Conservation (phyloP, 35 echinoderm and acorn worm genomes). For the Eucidaris tribuloides region DNA sequence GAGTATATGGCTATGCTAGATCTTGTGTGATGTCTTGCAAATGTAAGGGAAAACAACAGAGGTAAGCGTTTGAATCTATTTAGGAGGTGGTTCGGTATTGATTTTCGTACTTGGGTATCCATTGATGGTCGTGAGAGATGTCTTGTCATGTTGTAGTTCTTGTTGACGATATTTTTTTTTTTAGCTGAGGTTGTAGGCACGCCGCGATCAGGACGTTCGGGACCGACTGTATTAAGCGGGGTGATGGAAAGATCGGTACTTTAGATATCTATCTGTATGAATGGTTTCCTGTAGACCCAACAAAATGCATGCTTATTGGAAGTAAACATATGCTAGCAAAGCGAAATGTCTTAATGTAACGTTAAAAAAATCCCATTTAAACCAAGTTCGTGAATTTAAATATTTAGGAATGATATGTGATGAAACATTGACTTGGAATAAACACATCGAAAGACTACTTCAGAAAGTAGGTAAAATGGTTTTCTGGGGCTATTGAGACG, state of each 20-base stretch:
- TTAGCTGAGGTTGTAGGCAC: background rate
- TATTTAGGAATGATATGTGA: too few species aligned
- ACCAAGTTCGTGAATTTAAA: too few species aligned
- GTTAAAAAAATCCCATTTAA: too few species aligned
- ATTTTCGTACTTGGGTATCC: background rate
- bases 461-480: too few species aligned
- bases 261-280: background rate
- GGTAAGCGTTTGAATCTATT: background rate
- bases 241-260: conserved; percentile 3
- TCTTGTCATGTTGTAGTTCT: background rate
- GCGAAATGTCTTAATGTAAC: too few species aligned
- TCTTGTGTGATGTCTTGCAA: background rate
- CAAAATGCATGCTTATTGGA: too few species aligned
- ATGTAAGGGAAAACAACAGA: background rate
- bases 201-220: background rate
- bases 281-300: conserved; percentile 15
- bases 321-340: too few species aligned
- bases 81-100: background rate
- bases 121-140: background rate
- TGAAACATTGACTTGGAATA: too few species aligned
- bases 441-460: too few species aligned
- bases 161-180: background rate
- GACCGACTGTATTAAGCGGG: background rate
- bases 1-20: conserved; percentile 14
- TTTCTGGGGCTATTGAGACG: too few species aligned